phyloP scores from a whole-genome alignment of 2,888 invertebrate species.

The Drosophila diplacantha region DNA sequence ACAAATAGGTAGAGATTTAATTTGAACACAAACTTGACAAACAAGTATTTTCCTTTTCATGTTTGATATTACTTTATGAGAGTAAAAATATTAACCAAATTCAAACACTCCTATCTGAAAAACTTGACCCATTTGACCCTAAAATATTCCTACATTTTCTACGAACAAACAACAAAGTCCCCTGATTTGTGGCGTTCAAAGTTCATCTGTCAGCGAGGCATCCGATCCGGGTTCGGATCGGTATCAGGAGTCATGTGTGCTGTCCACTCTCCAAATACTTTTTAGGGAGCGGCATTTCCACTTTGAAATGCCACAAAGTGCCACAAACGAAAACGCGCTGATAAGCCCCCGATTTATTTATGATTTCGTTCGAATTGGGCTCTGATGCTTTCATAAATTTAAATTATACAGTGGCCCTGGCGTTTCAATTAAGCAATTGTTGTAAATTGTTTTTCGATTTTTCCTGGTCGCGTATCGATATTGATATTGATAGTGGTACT shows the following conservation, averaged over 20 bases:
- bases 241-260: slow-evolving; percentile 37
- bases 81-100: background rate
- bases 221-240: slow-evolving; percentile 15
- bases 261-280: slow-evolving; percentile 43
- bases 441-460: slow-evolving; percentile 61
- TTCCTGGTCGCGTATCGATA: slow-evolving; percentile 16
- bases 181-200: slow-evolving; percentile 24
- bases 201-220: slow-evolving; percentile 28
- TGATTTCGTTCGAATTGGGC: slow-evolving; percentile 60
- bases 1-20: background rate
- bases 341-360: slow-evolving; percentile 69
- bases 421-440: slow-evolving; percentile 69
- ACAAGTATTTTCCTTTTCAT: background rate
- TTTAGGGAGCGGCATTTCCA: slow-evolving; percentile 55
- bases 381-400: slow-evolving; percentile 62
- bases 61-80: background rate
- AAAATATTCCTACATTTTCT: background rate
- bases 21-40: background rate
- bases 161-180: background rate
- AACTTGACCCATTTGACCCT: slow-evolving; percentile 15
- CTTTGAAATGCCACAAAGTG: slow-evolving; percentile 52
- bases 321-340: slow-evolving; percentile 40
- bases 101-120: background rate
- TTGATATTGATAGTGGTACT: slow-evolving; percentile 57
- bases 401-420: slow-evolving; percentile 52